Base-by-base conservation (phyloP, 2,888 invertebrate species). In the Linhomoeus sp. region DNA sequence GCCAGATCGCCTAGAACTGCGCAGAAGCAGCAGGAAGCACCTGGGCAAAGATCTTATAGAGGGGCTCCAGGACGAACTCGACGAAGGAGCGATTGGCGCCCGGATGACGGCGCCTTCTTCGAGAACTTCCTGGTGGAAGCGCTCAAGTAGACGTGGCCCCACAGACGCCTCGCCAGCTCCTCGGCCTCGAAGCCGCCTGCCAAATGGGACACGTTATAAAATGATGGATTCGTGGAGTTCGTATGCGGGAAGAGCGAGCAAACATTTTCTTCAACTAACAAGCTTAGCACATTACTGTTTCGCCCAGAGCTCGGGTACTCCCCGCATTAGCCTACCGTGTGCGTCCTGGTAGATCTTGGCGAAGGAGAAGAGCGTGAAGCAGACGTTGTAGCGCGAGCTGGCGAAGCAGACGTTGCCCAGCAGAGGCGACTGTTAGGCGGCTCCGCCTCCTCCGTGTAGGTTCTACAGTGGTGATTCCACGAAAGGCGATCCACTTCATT, bases 141-240 rank as follows among this genome's bases (percentile, higher is more conserved):
- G 67, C 92, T 87, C 69, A 90, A 94, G 68, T 94, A 99, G 54
- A 92, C 80, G 65, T 99, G 97, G 23, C 97, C 97, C 97, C 97
- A 97, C 15, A 97, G 74, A 56, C 92, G 75, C 51, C 80, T 79
- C 0, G 92, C 77, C 71, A 99, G 87, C 61, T 92, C 90, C 0
- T 75, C 71, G 40, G 81, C 75, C 56, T 83, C 82, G 1, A 88
- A 74, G 5, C 75, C 76, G 0, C 63, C 79, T 47, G 37, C 38
- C n/a, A n/a, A n/a, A n/a, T n/a, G n/a, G n/a, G n/a, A n/a, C n/a
- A n/a, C n/a, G n/a, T n/a, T n/a, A n/a, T n/a, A n/a, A n/a, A n/a
- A n/a, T n/a, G n/a, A n/a, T n/a, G n/a, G n/a, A n/a, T n/a, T n/a
- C n/a, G n/a, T n/a, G n/a, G n/a, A n/a, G n/a, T n/a, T n/a, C n/a